These are phyloP conservation scores for Ctenicera cuprea DNA, from an alignment of 2,888 invertebrate species.

Conservation along the genomic window DNA sequence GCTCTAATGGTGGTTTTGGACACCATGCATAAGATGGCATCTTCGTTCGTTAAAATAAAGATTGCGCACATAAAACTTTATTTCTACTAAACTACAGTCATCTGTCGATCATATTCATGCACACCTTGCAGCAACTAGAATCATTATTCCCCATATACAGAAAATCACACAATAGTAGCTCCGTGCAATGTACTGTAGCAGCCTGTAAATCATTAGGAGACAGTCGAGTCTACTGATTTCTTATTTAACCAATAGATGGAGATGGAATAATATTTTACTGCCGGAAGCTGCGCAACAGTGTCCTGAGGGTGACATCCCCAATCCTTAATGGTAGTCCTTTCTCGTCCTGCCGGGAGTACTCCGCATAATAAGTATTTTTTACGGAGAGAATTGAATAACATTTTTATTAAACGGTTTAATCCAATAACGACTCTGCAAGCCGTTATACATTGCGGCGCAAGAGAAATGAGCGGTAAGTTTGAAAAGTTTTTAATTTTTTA, in stretches of 20 bases:
- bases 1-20: no score
- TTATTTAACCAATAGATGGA: slow-evolving; percentile 17
- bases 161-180: no score
- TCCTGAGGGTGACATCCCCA: slow-evolving; percentile 61
- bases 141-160: no score
- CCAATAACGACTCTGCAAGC: not conserved
- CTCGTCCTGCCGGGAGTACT: slow-evolving; percentile 66
- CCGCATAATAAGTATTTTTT: slow-evolving; percentile 50
- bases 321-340: slow-evolving; percentile 63
- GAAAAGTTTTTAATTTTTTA: slow-evolving; percentile 4
- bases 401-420: not conserved
- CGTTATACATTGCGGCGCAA: not conserved
- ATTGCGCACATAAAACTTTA: no score
- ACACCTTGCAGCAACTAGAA: no score
- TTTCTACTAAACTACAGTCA: no score
- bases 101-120: no score
- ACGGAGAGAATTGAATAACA: slow-evolving; percentile 28
- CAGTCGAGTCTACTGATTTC: no score
- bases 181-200: no score
- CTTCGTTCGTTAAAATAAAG: no score
- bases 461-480: slow-evolving; percentile 33
- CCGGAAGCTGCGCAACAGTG: slow-evolving; percentile 66
- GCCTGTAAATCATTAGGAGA: no score
- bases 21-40: no score
- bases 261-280: not conserved